Conservation (phyloP, 2,888 invertebrate genomes). For the Anaspis maculata region DNA sequence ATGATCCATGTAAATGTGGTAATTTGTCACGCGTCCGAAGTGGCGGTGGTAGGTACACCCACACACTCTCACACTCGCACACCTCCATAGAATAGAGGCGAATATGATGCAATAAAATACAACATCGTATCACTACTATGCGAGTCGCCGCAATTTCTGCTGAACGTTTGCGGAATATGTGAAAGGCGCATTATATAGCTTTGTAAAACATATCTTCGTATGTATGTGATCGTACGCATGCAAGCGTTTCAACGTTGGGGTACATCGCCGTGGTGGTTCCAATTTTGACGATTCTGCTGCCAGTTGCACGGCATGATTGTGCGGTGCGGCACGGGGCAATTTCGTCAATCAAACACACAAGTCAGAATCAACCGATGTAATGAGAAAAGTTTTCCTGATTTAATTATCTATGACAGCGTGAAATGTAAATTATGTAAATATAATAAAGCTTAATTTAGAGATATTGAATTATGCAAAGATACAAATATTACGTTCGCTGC, state of each 20-base stretch:
- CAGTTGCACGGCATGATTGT: too few species aligned
- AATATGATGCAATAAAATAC: constrained; percentile 20
- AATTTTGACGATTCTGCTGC: too few species aligned
- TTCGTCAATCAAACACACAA: constrained; percentile 23
- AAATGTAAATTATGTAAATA: constrained; percentile 32
- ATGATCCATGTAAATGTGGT: constrained; percentile 23
- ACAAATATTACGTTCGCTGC: constrained; percentile 18
- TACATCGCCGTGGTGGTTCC: background rate
- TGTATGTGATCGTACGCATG: constrained; percentile 8
- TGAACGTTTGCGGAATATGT: constrained; percentile 17
- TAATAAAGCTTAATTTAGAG: constrained; percentile 28
- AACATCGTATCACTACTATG: constrained; percentile 15
- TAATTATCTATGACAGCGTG: constrained; percentile 31
- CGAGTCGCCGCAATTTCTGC: constrained; percentile 14
- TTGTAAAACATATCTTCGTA: constrained; percentile 7
- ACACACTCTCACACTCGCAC: too few species aligned
- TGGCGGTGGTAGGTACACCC: constrained; percentile 8
- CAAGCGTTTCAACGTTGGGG: constrained; percentile 2
- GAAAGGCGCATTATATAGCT: constrained; percentile 11
- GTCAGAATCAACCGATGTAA: constrained; percentile 24
- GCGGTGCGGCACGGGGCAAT: too few species aligned
- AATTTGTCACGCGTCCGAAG: constrained; percentile 23
- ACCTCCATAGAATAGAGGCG: too few species aligned
- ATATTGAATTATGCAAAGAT: constrained; percentile 30
- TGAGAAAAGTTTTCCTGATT: constrained; percentile 31